Conservation (phyloP, 2,888 invertebrate species). For the Erebia epiphron region DNA sequence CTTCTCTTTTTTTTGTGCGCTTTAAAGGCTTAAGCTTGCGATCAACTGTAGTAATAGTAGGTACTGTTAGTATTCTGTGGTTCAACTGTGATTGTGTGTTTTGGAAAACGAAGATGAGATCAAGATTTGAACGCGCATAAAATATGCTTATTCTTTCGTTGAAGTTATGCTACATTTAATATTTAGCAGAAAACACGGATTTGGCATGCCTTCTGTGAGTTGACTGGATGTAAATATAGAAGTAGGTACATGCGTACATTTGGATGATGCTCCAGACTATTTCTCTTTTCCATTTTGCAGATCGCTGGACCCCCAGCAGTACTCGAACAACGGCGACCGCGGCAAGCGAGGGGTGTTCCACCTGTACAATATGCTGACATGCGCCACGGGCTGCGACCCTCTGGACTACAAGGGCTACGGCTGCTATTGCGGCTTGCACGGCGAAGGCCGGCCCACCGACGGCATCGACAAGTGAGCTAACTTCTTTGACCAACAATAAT, state of each 20-base stretch:
- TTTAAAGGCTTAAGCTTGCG: too few species aligned
- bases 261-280: neutral
- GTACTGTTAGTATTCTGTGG: too few species aligned
- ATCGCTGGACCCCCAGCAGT: constrained; percentile 28
- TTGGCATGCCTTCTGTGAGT: neutral
- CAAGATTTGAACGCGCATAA: too few species aligned
- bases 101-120: neutral
- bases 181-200: too few species aligned
- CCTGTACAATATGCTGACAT: constrained; percentile 93
- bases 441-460: constrained; percentile 90
- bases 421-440: constrained; percentile 94
- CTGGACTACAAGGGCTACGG: constrained; percentile 93
- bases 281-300: neutral
- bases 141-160: too few species aligned
- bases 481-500: too few species aligned
- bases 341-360: constrained; percentile 89
- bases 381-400: constrained; percentile 93
- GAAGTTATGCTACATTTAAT: too few species aligned
- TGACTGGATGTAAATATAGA: too few species aligned
- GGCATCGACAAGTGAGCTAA: constrained; percentile 88
- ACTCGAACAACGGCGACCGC: constrained; percentile 66
- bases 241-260: too few species aligned
- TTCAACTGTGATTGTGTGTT: too few species aligned
- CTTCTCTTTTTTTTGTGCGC: too few species aligned
- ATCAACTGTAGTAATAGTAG: too few species aligned